Evolutionary conservation across 64 coral and sea anemone species (phyloP).

Genomic region (Porites lutea): DNA sequence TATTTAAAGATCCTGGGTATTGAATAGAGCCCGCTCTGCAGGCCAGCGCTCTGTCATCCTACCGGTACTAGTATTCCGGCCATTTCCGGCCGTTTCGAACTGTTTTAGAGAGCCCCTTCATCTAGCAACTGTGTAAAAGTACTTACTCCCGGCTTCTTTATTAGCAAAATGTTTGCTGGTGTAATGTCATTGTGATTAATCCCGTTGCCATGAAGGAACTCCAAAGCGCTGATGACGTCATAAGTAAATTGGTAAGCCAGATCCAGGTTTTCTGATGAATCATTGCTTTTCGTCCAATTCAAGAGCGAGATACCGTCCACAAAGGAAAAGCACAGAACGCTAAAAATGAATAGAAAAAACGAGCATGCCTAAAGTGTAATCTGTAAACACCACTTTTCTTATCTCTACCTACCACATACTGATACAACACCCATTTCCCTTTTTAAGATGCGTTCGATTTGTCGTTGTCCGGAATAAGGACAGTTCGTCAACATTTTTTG

Average conservation of each 20-base stretch:
- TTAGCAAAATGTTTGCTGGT: conserved; percentile 15
- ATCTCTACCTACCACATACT: no score
- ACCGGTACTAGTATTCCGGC: no score
- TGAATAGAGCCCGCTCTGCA: no score
- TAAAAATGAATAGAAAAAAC: neutral
- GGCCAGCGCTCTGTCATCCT: no score
- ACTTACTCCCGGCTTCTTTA: neutral
- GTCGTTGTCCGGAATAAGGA: no score
- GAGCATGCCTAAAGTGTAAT: neutral
- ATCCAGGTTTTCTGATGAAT: neutral
- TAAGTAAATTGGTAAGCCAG: neutral
- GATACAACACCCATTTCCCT: no score
- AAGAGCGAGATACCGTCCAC: neutral
- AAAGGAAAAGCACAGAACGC: neutral
- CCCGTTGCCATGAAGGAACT: neutral
- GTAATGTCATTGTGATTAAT: neutral
- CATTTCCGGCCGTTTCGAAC: no score
- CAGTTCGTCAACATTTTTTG: no score
- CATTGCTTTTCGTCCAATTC: neutral
- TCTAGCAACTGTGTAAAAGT: neutral
- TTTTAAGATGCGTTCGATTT: no score
- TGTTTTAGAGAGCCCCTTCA: neutral
- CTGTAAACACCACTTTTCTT: neutral
- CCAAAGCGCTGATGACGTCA: neutral
- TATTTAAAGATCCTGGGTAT: no score